These are phyloP conservation scores for Lophius americanus DNA, from an alignment of 2,797 vertebrate species.

Conservation along the genomic window DNA sequence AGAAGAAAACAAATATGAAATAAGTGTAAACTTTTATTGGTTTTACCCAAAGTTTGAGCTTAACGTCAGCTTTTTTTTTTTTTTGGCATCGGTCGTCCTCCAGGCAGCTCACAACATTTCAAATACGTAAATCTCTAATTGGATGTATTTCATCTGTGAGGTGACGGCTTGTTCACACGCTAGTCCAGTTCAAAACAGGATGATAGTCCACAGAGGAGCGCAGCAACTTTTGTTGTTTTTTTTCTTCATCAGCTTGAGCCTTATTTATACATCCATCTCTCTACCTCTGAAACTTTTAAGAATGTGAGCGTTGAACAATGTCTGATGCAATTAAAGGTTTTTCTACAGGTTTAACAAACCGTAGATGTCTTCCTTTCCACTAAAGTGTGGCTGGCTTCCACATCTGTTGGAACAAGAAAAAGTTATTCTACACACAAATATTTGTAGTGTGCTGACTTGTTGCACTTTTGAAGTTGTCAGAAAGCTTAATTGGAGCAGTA, in stretches of 20 bases:
- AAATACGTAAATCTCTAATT: slow-evolving; percentile 1
- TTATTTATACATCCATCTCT: slow-evolving; percentile 53
- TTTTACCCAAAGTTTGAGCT: slow-evolving; percentile 2
- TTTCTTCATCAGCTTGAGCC: slow-evolving; percentile 57
- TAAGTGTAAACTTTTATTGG: slow-evolving; percentile 27
- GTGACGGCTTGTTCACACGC: background rate
- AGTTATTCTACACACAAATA: background rate
- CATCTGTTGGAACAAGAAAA: slow-evolving; percentile 57
- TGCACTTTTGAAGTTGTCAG: too few species aligned
- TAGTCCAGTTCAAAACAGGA: background rate
- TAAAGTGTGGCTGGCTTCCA: slow-evolving; percentile 58
- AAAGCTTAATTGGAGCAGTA: too few species aligned
- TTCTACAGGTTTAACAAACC: slow-evolving; percentile 82
- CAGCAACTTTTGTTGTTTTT: slow-evolving; percentile 51
- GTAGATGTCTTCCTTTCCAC: slow-evolving; percentile 78
- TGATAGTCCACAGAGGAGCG: slow-evolving; percentile 13
- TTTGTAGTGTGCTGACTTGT: background rate
- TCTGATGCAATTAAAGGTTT: slow-evolving; percentile 80
- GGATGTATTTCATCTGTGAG: slow-evolving; percentile 4
- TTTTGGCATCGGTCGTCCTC: background rate
- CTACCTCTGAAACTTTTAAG: slow-evolving; percentile 79
- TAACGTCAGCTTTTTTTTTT: background rate
- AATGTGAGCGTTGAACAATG: slow-evolving; percentile 79
- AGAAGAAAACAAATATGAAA: background rate
- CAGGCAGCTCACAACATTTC: slow-evolving; percentile 10